These are phyloP conservation scores for Vanacampus margaritifer DNA, from an alignment of 2,113 vertebrate genomes.

Conservation along the genomic window DNA sequence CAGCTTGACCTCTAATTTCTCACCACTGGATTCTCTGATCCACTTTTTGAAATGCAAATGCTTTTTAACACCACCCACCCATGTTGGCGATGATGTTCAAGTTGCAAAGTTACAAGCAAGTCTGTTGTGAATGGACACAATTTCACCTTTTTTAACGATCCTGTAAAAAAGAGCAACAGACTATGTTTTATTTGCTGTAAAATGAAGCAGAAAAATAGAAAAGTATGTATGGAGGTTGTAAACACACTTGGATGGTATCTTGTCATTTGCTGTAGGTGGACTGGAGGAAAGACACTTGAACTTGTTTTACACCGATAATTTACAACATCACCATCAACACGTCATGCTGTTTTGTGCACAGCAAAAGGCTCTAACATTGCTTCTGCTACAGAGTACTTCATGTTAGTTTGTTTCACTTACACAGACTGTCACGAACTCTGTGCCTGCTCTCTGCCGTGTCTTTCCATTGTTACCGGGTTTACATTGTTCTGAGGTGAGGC, in stretches of 20 bases:
- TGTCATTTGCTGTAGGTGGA: not conserved
- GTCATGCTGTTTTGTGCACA: not conserved
- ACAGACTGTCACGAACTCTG: not conserved
- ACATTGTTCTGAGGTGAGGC: not conserved
- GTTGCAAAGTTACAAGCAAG: conserved; percentile 14
- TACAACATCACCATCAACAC: not conserved
- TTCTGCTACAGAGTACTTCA: not conserved
- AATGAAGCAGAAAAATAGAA: not conserved
- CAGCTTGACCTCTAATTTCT: conserved; percentile 19
- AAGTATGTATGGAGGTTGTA: not conserved
- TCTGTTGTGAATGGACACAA: not conserved
- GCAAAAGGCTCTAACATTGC: not conserved
- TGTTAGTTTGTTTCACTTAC: not conserved
- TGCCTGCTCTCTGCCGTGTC: not conserved
- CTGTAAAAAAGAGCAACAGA: not conserved
- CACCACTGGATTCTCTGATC: conserved; percentile 17
- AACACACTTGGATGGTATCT: not conserved
- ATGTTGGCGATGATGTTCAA: conserved; percentile 21
- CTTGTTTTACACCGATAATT: not conserved
- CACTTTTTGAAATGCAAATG: conserved; percentile 37
- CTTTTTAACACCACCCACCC: conserved; percentile 12
- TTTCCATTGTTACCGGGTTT: not conserved
- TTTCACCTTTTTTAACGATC: not conserved
- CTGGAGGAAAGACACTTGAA: not conserved
- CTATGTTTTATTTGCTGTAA: not conserved